These are phyloP conservation scores for Pachypanchax playfairii DNA, from an alignment of 2,113 vertebrate genomes.

Conservation along the genomic window DNA sequence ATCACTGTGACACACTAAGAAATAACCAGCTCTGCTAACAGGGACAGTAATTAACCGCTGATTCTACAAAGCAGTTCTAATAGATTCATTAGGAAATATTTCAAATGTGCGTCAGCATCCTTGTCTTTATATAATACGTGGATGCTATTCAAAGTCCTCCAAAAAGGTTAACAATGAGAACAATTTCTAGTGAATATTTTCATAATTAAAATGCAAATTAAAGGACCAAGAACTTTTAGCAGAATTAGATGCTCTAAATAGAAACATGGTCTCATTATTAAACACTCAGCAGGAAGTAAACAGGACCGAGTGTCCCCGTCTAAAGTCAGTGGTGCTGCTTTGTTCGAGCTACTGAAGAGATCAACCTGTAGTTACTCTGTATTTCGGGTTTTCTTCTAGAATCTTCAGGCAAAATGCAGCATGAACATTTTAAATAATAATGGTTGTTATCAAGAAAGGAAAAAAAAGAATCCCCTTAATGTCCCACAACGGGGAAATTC, in stretches of 20 bases:
- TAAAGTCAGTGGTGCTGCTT: no score
- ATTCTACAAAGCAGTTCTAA: background rate
- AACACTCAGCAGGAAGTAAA: background rate
- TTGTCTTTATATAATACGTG: background rate
- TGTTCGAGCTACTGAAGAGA: background rate
- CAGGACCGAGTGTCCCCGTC: background rate
- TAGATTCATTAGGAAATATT: constrained; percentile 24
- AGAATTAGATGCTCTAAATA: background rate
- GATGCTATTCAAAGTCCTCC: background rate
- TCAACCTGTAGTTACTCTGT: background rate
- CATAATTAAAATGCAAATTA: constrained; percentile 2
- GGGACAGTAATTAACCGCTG: constrained; percentile 27
- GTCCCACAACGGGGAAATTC: no score
- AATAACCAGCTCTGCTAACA: constrained; percentile 13
- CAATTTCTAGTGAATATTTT: background rate
- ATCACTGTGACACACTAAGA: constrained; percentile 1
- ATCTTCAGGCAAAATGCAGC: background rate
- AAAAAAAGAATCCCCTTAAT: no score
- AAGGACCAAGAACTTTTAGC: background rate
- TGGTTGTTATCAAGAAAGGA: no score
- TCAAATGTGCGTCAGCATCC: background rate
- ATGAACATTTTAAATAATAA: background rate
- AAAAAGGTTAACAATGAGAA: background rate
- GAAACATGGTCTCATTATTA: background rate
- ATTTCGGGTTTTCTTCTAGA: background rate